Base-by-base conservation (phyloP, 1,140 invertebrate species). In the Ceratina calcarata region DNA sequence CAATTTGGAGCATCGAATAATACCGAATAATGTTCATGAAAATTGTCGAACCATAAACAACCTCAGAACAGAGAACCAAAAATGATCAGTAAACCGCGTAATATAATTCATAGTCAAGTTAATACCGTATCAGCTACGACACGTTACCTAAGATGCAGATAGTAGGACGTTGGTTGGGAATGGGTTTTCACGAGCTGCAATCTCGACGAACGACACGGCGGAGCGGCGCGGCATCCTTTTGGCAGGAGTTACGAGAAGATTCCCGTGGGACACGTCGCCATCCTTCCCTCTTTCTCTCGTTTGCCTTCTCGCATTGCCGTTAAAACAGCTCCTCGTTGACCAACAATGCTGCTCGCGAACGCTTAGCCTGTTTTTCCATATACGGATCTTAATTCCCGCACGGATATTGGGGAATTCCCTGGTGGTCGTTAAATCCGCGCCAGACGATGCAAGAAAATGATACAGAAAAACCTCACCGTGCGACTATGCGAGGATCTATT, bases 351-450 rank as follows among this genome's bases (percentile, higher is more conserved):
- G 62, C 32, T 15, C 22, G 15, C 16, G 22, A 20, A 10, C 16
- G 66, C 51, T 55, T 24, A n/a, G 15, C 18, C 15, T 8, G 58
- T 53, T 45, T 45, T 73, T 73, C 55, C 22, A 10, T 27, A 72
- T 32, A n/a, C 22, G 45, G 45, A 45, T 51, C 45, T 53, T 64
- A 73, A 73, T 73, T 62, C 51, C 45, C 60, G 24, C 15, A 15
- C 45, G 22, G 37, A 27, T 62, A 62, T 72, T 45, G 22, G 37
- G 18, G n/a, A 69, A 57, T 55, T 68, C 18, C 51, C 53, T 16
- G 32, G 67, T 32, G 71, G 22, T 73, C 60, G 60, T 73, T 73
- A 73, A 72, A 51, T 58, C 2, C 20, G 37, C 60, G 70, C 70
- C 45, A 27, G 18, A 18, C 45, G 60, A 53, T 18, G 45, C 45